Evolutionary conservation across 2,888 invertebrate species (phyloP).

Genomic region (Drosophila incognita): DNA sequence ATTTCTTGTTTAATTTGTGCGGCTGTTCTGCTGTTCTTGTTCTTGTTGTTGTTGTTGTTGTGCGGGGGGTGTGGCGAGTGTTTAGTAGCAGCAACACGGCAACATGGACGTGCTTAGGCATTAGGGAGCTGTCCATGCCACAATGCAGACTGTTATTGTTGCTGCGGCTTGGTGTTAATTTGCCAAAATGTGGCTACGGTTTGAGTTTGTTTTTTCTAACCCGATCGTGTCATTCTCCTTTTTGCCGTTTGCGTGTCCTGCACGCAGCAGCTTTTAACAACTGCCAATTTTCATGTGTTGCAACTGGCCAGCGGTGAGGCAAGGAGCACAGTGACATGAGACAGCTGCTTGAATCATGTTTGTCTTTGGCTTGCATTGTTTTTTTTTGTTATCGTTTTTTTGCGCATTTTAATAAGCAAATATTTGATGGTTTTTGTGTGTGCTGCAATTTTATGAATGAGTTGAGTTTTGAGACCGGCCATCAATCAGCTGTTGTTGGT

Average conservation of each 20-base stretch:
- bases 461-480: constrained; percentile 34
- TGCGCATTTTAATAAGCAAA: constrained; percentile 73
- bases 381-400: constrained; percentile 20
- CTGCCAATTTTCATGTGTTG: constrained; percentile 74
- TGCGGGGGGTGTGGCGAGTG: constrained; percentile 68
- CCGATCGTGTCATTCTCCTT: constrained; percentile 59
- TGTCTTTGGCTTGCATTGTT: constrained; percentile 41
- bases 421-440: constrained; percentile 60
- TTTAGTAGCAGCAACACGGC: constrained; percentile 74
- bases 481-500: constrained; percentile 72
- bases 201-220: constrained; percentile 46
- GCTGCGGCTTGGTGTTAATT: constrained; percentile 63
- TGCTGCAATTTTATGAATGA: constrained; percentile 65
- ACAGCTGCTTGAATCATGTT: constrained; percentile 72
- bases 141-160: constrained; percentile 35
- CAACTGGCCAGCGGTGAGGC: constrained; percentile 55
- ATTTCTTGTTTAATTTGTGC: constrained; percentile 56
- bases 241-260: constrained; percentile 67
- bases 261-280: constrained; percentile 16
- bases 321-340: constrained; percentile 1
- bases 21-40: background rate
- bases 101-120: constrained; percentile 75
- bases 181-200: constrained; percentile 73
- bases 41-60: constrained; percentile 3
- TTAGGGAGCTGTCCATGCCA: constrained; percentile 65